Evolutionary conservation across 2,888 invertebrate species (phyloP), one percentile per base, ranked within the genome.

Genomic region (Fragum whitleyi): DNA sequence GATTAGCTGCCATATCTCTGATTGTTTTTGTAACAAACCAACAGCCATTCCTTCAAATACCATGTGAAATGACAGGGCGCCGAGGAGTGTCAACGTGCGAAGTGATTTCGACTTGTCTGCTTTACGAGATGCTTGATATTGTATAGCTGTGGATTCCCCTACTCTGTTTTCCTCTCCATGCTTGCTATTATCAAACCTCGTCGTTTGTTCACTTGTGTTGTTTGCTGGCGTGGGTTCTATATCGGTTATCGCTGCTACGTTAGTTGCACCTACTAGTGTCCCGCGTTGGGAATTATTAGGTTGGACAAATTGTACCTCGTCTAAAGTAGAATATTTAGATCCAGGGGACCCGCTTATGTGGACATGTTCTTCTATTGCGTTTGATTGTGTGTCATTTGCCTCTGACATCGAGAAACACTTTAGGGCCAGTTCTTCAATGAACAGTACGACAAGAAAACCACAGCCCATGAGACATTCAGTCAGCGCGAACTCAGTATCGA

Each of bases 41-140:
- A 95, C 90, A 11, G 95, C 95, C 59, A 95, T 89, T 1, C 95
- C 95, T 89, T 95, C 95, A 87, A 95, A 95, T 7, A 95, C 89
- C 14, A 95, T 95, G 88, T 95, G 95, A 2, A 95, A 87, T 0
- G 95, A 95, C 0, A 95, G 90, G 7, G 95, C 95, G 16, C 94
- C 82, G 1, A 95, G 91, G 7, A 95, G 92, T n/a, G 95, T 87
- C 11, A 95, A 73, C 0, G 95, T 93, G 9, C 95, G 90, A 16
- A 86, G 29, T 28, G 61, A 28, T 61, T 61, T 32, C 19, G 14
- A 19, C 2, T 32, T 29, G 19, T 7, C 61, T 19, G 26, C 21
- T 3, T 29, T 19, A 0, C 61, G 26, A 2, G 61, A 61, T 16
- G 5, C 11, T 9, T 61, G 26, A 7, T 65, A 9, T 32, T 55